Percentiles rank a stretch among this genome's conserved stretches.
These are phyloP conservation scores for Ptilonorhynchus violaceus DNA, from an alignment of 2,113 vertebrate species.

Conservation along the genomic window DNA sequence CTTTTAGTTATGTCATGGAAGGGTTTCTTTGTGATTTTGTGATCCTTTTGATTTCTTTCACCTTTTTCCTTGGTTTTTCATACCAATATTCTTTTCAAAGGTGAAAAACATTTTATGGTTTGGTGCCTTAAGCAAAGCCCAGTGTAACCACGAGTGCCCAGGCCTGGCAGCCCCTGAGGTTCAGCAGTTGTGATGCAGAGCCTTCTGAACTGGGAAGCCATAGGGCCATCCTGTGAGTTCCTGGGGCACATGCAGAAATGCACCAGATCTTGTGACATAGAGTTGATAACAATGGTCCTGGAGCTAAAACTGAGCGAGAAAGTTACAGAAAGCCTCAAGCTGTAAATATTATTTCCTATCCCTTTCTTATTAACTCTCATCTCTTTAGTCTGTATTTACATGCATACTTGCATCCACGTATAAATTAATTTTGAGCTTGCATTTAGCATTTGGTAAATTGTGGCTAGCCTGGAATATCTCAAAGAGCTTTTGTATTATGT, in stretches of 20 bases:
- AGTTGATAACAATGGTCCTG: not conserved
- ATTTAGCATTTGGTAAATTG: not conserved
- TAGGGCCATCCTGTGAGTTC: not conserved
- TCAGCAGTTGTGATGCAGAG: not conserved
- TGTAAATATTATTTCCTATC: not conserved
- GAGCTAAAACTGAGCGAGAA: not conserved
- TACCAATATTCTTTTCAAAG: not conserved
- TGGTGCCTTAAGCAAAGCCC: not conserved
- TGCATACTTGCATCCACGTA: not conserved
- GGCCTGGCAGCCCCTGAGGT: not conserved
- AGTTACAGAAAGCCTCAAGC: not conserved
- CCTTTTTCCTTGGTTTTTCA: not conserved
- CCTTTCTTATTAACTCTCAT: not conserved
- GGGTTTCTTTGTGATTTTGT: not conserved
- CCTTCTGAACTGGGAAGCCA: not conserved
- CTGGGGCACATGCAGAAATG: not conserved
- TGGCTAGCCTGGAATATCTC: not conserved
- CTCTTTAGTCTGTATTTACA: not conserved
- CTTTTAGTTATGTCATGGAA: not conserved
- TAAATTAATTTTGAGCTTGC: not conserved
- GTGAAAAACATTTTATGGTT: not conserved
- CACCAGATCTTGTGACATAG: not conserved
- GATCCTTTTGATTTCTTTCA: not conserved
- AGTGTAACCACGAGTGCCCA: not conserved
- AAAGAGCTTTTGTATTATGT: not conserved